These are phyloP conservation scores for Heliconius sara DNA, from an alignment of 2,888 invertebrate genomes.

Conservation along the genomic window DNA sequence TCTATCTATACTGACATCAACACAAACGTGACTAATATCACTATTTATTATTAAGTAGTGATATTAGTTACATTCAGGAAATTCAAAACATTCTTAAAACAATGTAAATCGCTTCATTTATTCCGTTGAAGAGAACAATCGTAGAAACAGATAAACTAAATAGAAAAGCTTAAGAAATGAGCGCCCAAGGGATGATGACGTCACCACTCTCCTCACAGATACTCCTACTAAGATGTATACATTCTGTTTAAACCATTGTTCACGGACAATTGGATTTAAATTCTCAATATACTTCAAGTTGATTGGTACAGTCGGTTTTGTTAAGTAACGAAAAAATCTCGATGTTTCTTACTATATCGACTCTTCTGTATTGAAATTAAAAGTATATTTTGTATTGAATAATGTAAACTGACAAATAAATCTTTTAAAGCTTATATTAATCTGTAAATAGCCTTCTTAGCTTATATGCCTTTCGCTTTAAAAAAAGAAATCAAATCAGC, in stretches of 20 bases:
- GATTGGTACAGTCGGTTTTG: neutral
- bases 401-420: too few species aligned
- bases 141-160: conserved; percentile 18
- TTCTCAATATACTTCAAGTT: conserved; percentile 1
- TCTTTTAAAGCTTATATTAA: too few species aligned
- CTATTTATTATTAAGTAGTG: neutral
- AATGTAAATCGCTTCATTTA: conserved; percentile 27
- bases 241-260: conserved; percentile 11
- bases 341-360: neutral
- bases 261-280: conserved; percentile 9
- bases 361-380: too few species aligned
- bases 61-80: too few species aligned
- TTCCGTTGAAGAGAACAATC: conserved; percentile 11
- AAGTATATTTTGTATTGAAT: too few species aligned
- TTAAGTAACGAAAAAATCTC: neutral
- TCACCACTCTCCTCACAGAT: neutral
- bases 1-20: neutral
- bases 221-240: conserved; percentile 10
- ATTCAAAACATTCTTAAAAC: neutral
- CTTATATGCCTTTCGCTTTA: too few species aligned
- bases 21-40: neutral
- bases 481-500: too few species aligned
- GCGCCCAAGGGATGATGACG: neutral
- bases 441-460: too few species aligned
- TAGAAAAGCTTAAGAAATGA: conserved; percentile 13